phyloP scores from a whole-genome alignment of 2,797 vertebrate genomes.

The Parauchenoglanis punctatus region DNA sequence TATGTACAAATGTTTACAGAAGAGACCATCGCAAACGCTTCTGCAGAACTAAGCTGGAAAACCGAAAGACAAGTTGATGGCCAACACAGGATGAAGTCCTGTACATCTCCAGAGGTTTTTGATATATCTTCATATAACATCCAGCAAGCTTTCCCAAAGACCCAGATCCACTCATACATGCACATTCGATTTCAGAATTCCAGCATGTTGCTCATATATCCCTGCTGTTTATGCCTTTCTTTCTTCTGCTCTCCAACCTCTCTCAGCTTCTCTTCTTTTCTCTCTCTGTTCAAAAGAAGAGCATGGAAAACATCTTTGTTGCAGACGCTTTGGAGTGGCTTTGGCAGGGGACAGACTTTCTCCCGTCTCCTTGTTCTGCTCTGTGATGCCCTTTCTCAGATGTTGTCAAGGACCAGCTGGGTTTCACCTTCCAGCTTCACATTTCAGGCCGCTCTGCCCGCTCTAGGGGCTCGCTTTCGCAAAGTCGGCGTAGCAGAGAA shows the following conservation, averaged over 20 bases:
- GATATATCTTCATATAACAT: too few relatives aligned
- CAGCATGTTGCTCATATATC: background rate
- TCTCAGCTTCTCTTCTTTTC: background rate
- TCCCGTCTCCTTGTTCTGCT: conserved; percentile 12
- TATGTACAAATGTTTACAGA: background rate
- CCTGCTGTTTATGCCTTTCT: background rate
- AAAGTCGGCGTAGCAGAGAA: background rate
- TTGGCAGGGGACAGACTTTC: conserved; percentile 25
- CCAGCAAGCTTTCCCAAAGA: background rate
- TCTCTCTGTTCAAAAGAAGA: background rate
- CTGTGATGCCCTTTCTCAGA: conserved; percentile 23
- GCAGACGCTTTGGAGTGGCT: conserved; percentile 31
- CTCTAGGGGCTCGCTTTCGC: background rate
- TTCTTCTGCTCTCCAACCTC: conserved; percentile 1
- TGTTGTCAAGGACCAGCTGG: conserved; percentile 13
- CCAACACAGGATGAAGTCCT: background rate
- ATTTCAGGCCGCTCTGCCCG: too few relatives aligned
- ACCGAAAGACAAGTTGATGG: background rate
- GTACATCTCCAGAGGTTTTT: background rate
- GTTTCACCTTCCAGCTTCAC: background rate
- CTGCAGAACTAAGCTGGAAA: background rate
- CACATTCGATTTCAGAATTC: background rate
- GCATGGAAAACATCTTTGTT: conserved; percentile 43
- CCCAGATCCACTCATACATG: background rate
- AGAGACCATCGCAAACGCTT: background rate